Evolutionary conservation across 2,888 invertebrate genomes (phyloP).

Genomic region (Pterobdella sp.): DNA sequence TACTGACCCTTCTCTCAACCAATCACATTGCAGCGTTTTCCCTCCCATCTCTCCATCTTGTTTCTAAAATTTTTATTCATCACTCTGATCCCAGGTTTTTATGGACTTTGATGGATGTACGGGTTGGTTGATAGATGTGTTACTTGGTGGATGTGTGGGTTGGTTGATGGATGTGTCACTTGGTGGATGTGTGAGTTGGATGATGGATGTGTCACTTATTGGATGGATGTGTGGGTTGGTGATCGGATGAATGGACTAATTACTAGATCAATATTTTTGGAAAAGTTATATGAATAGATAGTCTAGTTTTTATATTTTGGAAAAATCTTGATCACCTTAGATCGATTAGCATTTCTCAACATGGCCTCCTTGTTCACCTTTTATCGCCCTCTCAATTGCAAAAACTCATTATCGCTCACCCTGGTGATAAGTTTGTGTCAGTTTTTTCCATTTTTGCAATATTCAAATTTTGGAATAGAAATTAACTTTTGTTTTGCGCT

Average conservation of each 20-base stretch:
- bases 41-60: neutral
- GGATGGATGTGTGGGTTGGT: neutral
- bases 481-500: neutral
- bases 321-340: neutral
- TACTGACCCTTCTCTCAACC: neutral
- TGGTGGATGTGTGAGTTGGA: neutral
- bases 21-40: neutral
- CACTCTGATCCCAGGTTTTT: neutral
- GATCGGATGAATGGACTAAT: conserved; percentile 5
- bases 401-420: conserved; percentile 10
- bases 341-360: neutral
- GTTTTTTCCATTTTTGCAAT: neutral
- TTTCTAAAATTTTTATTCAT: neutral
- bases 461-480: too few species aligned
- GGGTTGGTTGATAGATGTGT: conserved; percentile 1
- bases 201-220: neutral
- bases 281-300: neutral
- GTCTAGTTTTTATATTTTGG: neutral
- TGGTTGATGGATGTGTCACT: neutral
- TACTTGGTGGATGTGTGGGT: neutral
- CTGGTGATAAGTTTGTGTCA: neutral
- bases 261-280: neutral
- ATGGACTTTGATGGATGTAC: neutral
- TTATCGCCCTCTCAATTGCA: conserved; percentile 7
- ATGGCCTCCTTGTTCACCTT: neutral